phyloP scores from a whole-genome alignment of 2,113 vertebrate genomes.

The Todiramphus chloris region DNA sequence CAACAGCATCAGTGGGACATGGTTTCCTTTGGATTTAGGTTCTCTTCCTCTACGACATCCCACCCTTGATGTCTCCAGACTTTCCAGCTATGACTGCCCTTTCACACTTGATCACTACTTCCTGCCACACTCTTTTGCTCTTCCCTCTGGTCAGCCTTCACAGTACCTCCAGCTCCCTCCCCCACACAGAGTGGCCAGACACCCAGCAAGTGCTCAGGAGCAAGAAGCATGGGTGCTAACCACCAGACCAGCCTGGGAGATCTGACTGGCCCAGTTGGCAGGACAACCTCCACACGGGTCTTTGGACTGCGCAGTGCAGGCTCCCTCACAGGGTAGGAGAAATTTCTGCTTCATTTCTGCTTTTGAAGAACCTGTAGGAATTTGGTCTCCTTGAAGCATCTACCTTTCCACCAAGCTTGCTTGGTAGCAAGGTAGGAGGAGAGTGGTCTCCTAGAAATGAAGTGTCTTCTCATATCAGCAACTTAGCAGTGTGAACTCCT shows the following conservation, averaged over 20 bases:
- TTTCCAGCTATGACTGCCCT: background rate
- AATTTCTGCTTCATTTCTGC: background rate
- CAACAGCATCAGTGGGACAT: background rate
- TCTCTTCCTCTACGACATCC: background rate
- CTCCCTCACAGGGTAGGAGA: background rate
- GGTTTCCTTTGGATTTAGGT: background rate
- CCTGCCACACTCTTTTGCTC: rapidly evolving
- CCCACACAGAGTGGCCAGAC: rapidly evolving
- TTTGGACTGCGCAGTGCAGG: background rate
- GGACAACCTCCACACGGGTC: background rate
- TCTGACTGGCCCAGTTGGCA: background rate
- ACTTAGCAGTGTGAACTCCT: background rate
- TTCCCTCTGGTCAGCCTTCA: background rate
- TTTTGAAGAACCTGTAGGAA: background rate
- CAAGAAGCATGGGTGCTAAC: background rate
- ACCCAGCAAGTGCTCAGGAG: background rate
- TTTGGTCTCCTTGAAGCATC: background rate
- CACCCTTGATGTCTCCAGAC: too few relatives aligned
- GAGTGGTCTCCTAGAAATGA: background rate
- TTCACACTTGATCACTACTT: background rate
- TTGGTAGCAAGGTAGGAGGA: background rate
- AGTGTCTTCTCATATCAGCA: background rate
- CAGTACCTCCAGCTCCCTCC: background rate
- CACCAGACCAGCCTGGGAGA: too few relatives aligned
- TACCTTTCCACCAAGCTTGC: background rate